Evolutionary conservation across 2,113 vertebrate species (phyloP).

Genomic region (Lethenteron reissneri): DNA sequence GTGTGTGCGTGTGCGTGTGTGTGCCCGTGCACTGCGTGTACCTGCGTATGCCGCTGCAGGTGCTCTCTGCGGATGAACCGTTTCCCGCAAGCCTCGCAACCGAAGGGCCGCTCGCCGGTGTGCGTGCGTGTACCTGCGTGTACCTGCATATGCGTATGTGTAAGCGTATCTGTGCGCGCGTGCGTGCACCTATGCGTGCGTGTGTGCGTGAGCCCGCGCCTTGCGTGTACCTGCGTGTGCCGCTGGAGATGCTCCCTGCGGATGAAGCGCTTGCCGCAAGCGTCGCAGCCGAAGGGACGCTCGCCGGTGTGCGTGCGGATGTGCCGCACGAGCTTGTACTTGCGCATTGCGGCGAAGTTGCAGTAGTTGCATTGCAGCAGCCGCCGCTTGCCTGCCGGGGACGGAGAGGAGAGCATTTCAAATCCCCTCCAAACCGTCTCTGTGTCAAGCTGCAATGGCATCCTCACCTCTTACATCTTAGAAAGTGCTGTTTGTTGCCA

Average conservation of each 20-base stretch:
- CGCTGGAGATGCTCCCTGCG: not conserved
- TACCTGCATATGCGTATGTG: too few species aligned
- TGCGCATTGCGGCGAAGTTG: not conserved
- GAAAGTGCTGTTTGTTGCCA: too few species aligned
- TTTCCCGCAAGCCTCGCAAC: not conserved
- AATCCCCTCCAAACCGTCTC: too few species aligned
- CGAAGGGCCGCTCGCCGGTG: slow-evolving; percentile 2
- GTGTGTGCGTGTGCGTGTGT: too few species aligned
- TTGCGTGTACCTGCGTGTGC: not conserved
- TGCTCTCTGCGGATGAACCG: slow-evolving; percentile 3
- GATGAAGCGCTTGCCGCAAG: slow-evolving; percentile 4
- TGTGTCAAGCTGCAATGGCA: too few species aligned
- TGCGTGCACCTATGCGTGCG: too few species aligned
- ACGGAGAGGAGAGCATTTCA: too few species aligned
- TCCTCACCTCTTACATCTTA: too few species aligned
- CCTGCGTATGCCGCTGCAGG: slow-evolving; percentile 4
- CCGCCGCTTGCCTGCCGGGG: not conserved
- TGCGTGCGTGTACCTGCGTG: not conserved
- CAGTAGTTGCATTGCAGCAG: not conserved
- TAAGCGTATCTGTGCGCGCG: too few species aligned
- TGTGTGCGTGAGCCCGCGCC: too few species aligned
- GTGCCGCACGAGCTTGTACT: slow-evolving; percentile 5
- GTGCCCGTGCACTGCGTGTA: not conserved
- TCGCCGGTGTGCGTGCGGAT: not conserved
- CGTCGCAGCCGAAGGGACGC: not conserved